A percentile compares a stretch with the other conserved stretches of the same genome.
Evolutionary conservation across 2,113 vertebrate species (phyloP).

Genomic region (Gasterosteus aculeatus): DNA sequence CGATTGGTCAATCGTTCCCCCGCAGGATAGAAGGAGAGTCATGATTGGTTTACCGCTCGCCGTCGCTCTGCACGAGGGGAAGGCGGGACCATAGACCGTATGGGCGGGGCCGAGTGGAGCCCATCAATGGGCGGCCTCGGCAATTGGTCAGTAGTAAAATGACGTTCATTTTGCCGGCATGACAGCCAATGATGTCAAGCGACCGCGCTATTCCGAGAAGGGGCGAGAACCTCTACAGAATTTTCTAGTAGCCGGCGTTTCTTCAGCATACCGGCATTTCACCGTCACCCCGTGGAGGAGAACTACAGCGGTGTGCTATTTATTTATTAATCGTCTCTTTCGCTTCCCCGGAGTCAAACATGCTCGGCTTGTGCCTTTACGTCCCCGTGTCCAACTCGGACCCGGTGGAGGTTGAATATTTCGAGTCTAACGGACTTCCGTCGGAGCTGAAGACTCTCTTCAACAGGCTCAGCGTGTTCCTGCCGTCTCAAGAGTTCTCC

Average conservation of each 20-base stretch:
- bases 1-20: conserved; percentile 23
- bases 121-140: conserved; percentile 38
- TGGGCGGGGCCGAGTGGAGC: not conserved
- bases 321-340: conserved; percentile 78
- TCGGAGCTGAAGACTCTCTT: conserved; percentile 91
- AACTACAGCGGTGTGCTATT: not conserved
- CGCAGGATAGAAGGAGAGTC: not conserved
- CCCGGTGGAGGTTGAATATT: conserved; percentile 90
- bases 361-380: conserved; percentile 93
- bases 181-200: conserved; percentile 46
- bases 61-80: rapidly evolving
- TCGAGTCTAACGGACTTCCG: conserved; percentile 92
- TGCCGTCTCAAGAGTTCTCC: conserved; percentile 92
- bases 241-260: conserved; percentile 62
- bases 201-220: not conserved
- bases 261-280: conserved; percentile 75
- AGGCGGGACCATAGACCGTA: conserved; percentile 3
- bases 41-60: conserved; percentile 19
- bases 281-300: not conserved
- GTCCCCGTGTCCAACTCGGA: conserved; percentile 85
- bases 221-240: conserved; percentile 40
- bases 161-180: not conserved
- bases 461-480: conserved; percentile 89
- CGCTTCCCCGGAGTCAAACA: conserved; percentile 48
- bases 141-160: conserved; percentile 61